A percentile compares a stretch with the other conserved stretches of the same genome.
Conservation (phyloP, 2,888 invertebrate genomes). For the Orthosia gracilis region DNA sequence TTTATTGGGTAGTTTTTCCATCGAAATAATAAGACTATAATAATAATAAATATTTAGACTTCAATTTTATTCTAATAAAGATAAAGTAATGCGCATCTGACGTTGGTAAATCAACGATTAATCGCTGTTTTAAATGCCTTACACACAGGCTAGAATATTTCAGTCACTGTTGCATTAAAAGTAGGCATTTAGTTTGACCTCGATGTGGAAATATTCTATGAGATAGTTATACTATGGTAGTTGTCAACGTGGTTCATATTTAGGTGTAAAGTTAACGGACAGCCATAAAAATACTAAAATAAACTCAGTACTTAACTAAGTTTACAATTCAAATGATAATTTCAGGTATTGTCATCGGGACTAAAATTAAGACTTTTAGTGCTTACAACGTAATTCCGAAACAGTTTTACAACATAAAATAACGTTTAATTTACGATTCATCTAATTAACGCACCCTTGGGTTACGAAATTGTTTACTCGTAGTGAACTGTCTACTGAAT, state of each 20-base stretch:
- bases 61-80: too few species aligned
- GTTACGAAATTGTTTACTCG: constrained; percentile 22
- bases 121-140: too few species aligned
- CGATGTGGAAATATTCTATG: not conserved
- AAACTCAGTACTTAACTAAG: not conserved
- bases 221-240: not conserved
- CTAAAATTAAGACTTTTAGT: not conserved
- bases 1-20: too few species aligned
- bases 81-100: too few species aligned
- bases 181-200: not conserved
- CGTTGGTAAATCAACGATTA: too few species aligned
- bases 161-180: too few species aligned
- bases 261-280: not conserved
- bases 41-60: too few species aligned
- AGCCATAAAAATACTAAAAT: not conserved
- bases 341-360: not conserved
- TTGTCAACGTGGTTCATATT: not conserved
- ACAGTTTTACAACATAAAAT: constrained; percentile 5
- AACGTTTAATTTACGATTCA: not conserved
- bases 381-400: not conserved
- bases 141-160: too few species aligned
- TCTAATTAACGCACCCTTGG: constrained; percentile 10
- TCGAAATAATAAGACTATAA: too few species aligned
- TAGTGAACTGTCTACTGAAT: constrained; percentile 12
- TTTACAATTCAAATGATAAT: not conserved